phyloP scores from a whole-genome alignment of 2,113 vertebrate species.

The Oryzias woworae region DNA sequence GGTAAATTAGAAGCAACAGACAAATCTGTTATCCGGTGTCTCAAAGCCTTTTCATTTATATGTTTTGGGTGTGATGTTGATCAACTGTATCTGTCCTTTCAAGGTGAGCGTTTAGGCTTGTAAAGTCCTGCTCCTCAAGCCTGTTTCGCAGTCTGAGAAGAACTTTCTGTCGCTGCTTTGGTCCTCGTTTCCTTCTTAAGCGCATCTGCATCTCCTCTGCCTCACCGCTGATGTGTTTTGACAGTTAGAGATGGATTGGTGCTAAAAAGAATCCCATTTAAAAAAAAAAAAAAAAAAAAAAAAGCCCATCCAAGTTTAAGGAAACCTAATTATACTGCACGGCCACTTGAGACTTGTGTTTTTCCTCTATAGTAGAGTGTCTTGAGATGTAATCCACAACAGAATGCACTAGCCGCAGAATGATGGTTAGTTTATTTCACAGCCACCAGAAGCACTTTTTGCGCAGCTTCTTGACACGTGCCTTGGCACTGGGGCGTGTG shows the following conservation, averaged over 20 bases:
- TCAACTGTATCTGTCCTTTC: conserved; percentile 15
- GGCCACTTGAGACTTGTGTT: background rate
- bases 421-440: conserved; percentile 27
- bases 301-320: conserved; percentile 4
- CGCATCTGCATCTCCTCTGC: conserved; percentile 3
- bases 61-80: background rate
- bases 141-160: conserved; percentile 3
- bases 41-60: conserved; percentile 17
- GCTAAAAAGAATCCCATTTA: conserved; percentile 21
- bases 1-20: conserved; percentile 27
- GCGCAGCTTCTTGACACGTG: conserved; percentile 89
- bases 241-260: conserved; percentile 2
- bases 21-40: conserved; percentile 14
- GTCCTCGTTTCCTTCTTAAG: conserved; percentile 10
- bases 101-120: conserved; percentile 13
- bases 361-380: conserved; percentile 5
- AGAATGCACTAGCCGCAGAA: background rate
- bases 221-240: conserved; percentile 11
- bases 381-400: conserved; percentile 4
- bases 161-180: conserved; percentile 23
- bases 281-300: conserved; percentile 10
- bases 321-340: background rate
- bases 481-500: conserved; percentile 66
- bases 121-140: conserved; percentile 4
- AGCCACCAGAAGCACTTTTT: conserved; percentile 99